Evolutionary conservation across 1,140 invertebrate species (phyloP).

Genomic region (Grapholita molesta): DNA sequence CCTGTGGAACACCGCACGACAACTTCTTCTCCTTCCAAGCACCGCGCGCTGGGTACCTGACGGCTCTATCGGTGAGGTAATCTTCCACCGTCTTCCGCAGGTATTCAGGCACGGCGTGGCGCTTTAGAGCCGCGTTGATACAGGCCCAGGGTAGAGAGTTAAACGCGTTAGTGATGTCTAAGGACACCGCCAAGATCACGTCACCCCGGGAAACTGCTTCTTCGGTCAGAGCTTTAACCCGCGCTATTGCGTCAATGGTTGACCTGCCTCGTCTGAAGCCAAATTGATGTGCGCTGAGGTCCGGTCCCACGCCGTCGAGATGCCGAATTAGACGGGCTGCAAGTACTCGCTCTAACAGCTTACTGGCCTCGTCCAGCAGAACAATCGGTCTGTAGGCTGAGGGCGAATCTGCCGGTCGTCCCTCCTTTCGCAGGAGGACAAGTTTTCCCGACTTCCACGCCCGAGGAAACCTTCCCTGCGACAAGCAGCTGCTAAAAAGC

Average conservation of each 20-base stretch:
- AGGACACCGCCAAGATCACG: conserved; percentile 17
- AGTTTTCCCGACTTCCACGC: background rate
- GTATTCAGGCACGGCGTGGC: conserved; percentile 17
- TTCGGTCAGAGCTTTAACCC: background rate
- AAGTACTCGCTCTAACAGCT: background rate
- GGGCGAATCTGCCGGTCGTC: background rate
- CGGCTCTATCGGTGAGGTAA: no score
- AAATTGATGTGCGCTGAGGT: no score
- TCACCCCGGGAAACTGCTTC: no score
- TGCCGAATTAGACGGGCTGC: background rate
- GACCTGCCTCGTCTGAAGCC: background rate
- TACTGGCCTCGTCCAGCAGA: background rate
- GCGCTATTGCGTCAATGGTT: background rate
- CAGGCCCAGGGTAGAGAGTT: conserved; percentile 15
- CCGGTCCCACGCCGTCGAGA: background rate
- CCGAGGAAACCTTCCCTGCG: background rate
- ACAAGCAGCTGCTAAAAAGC: background rate
- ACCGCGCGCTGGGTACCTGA: no score
- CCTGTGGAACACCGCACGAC: no score
- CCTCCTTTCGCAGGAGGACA: background rate
- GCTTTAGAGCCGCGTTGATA: background rate
- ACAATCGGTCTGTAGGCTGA: background rate
- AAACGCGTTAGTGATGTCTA: conserved; percentile 25
- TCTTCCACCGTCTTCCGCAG: no score
- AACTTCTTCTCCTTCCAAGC: no score